Evolutionary conservation across 1,140 invertebrate species (phyloP), one percentile per base, ranked within the genome.

Genomic region (Bactericera cockerelli): DNA sequence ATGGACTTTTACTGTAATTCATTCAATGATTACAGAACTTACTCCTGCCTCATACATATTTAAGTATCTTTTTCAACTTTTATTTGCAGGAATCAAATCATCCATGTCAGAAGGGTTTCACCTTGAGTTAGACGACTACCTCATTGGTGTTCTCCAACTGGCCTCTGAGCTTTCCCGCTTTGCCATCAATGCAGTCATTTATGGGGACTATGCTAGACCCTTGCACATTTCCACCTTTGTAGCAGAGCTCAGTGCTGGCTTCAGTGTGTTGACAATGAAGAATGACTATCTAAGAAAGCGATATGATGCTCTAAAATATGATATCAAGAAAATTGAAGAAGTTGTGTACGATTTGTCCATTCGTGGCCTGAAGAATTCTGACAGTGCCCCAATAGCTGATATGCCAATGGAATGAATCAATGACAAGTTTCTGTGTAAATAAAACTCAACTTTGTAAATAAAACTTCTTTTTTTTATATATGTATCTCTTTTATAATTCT

Each of bases 301-400:
- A 57, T 95, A 89, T 69, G 93, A 96, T 74, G 85, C 78, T 1
- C 72, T 96, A 0, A 95, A 96, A 67, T 95, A 95, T 67, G 89
- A 93, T 67, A 81, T 94, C 2, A 94, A 94, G 70, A 95, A 94
- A 72, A 87, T 93, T 26, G 92, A 95, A 69, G 90, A 95, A 74
- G 86, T 96, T 1, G 89, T 96, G 8, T 96, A 94, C 67, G 92
- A 96, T 70, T 74, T 96, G 2, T 86, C 84, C 61, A 90, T 96
- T 63, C 76, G 91, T 56, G 89, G 88, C 0, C 74, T 93, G 11
- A 77, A 79, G 28, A 31, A 31, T 31, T n/a, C n/a, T n/a, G n/a
- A n/a, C n/a, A n/a, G n/a, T n/a, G n/a, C n/a, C n/a, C n/a, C n/a
- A n/a, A n/a, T n/a, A n/a, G n/a, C n/a, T n/a, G n/a, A n/a, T n/a